Evolutionary conservation across 2,113 vertebrate species (phyloP).

Genomic region (Ceuthmochares aereus): DNA sequence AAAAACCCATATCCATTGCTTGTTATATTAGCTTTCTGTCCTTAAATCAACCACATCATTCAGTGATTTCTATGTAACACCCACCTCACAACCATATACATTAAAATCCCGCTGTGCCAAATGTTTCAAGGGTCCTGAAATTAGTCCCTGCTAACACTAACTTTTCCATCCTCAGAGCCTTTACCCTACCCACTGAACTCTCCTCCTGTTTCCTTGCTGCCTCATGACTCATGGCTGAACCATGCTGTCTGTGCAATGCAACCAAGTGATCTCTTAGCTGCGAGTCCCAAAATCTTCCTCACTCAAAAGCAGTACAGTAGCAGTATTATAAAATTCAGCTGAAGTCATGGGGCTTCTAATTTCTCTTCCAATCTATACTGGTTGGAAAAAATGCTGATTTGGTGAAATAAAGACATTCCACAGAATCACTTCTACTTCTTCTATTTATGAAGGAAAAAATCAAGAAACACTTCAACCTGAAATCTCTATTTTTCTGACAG

Average conservation of each 20-base stretch:
- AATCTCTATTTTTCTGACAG: constrained; percentile 10
- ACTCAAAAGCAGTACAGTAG: not conserved
- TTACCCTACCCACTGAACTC: constrained; percentile 40
- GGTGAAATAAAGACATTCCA: constrained; percentile 2
- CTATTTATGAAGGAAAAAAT: not conserved
- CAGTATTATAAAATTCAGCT: not conserved
- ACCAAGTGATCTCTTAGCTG: not conserved
- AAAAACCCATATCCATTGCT: not conserved
- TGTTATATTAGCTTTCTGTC: not conserved
- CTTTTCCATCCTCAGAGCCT: constrained; percentile 14
- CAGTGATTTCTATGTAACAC: fast-evolving
- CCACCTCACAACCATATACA: not conserved
- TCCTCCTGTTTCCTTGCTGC: not conserved
- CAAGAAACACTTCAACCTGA: not conserved
- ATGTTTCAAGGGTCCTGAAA: not conserved
- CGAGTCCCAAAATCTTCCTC: not conserved
- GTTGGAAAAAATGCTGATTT: not conserved
- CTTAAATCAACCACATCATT: not conserved
- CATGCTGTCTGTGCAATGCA: not conserved
- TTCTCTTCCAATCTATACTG: not conserved
- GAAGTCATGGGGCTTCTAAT: not conserved
- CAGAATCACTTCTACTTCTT: not conserved
- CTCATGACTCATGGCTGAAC: constrained; percentile 32
- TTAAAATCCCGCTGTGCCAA: not conserved
- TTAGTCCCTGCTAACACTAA: not conserved